Evolutionary conservation across 1,140 invertebrate genomes (phyloP).

Genomic region (Magallana gigas): DNA sequence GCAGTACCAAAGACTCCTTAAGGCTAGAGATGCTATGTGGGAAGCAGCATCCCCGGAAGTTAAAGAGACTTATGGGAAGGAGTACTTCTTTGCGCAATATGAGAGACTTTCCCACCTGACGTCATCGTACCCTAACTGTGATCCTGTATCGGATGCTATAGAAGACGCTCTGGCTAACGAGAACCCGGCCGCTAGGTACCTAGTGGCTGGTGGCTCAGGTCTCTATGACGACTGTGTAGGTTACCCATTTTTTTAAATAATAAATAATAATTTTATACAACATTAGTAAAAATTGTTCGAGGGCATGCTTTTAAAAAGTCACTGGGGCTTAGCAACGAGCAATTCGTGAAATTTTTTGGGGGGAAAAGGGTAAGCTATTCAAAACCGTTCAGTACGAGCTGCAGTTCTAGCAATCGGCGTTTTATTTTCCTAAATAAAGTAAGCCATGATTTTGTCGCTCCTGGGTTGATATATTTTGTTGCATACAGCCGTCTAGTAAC

Average conservation of each 20-base stretch:
- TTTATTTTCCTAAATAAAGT: too few species aligned
- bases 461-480: too few species aligned
- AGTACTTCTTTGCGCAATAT: constrained; percentile 63
- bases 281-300: too few species aligned
- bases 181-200: constrained; percentile 61
- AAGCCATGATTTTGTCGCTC: too few species aligned
- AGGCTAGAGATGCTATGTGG: constrained; percentile 58
- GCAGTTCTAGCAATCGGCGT: too few species aligned
- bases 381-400: too few species aligned
- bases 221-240: constrained; percentile 39
- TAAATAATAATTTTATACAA: too few species aligned
- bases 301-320: too few species aligned
- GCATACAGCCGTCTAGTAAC: too few species aligned
- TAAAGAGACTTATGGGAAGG: constrained; percentile 62
- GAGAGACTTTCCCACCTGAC: constrained; percentile 40
- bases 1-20: constrained; percentile 57
- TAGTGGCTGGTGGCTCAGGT: constrained; percentile 66
- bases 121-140: constrained; percentile 49
- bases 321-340: too few species aligned
- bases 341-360: too few species aligned
- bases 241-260: not conserved
- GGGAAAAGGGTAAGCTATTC: too few species aligned
- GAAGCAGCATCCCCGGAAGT: constrained; percentile 58
- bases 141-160: constrained; percentile 68
- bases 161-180: constrained; percentile 61